Percentiles rank a stretch among this genome's conserved stretches.
These are phyloP conservation scores for Lytechinus variegatus DNA, from an alignment of 35 echinoderm and acorn worm species.

Conservation along the genomic window DNA sequence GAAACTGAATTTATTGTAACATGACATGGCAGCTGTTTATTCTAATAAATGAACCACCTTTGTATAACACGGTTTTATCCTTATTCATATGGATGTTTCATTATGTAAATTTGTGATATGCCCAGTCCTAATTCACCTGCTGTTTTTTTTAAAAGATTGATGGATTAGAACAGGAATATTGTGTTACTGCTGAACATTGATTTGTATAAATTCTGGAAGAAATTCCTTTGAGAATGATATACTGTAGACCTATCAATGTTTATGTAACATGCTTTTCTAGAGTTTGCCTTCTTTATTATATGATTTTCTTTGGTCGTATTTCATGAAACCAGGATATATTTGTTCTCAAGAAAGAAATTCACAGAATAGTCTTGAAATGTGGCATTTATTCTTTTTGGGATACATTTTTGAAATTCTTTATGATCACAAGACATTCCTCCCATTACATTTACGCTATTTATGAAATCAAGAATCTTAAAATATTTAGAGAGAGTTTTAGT, in stretches of 20 bases:
- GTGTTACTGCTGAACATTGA: not conserved
- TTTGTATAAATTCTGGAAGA: not conserved
- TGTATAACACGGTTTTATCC: not conserved
- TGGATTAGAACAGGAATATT: not conserved
- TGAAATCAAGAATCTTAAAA: not conserved
- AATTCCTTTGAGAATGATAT: no score
- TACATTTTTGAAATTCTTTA: not conserved
- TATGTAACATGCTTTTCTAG: no score
- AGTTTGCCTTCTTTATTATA: no score
- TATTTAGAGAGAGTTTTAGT: not conserved
- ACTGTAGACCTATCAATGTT: no score
- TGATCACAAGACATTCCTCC: not conserved
- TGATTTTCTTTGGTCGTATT: no score
- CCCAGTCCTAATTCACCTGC: not conserved
- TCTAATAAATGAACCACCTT: not conserved
- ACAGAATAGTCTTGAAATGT: not conserved
- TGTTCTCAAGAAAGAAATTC: no score
- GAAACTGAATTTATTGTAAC: not conserved
- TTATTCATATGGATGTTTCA: not conserved
- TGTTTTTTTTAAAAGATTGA: not conserved
- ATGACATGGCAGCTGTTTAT: not conserved
- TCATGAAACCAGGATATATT: no score
- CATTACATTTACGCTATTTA: not conserved
- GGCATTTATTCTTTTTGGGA: not conserved
- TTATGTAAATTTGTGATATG: not conserved